phyloP scores from a whole-genome alignment of 2,113 vertebrate genomes.

The Anarrhichthys ocellatus region DNA sequence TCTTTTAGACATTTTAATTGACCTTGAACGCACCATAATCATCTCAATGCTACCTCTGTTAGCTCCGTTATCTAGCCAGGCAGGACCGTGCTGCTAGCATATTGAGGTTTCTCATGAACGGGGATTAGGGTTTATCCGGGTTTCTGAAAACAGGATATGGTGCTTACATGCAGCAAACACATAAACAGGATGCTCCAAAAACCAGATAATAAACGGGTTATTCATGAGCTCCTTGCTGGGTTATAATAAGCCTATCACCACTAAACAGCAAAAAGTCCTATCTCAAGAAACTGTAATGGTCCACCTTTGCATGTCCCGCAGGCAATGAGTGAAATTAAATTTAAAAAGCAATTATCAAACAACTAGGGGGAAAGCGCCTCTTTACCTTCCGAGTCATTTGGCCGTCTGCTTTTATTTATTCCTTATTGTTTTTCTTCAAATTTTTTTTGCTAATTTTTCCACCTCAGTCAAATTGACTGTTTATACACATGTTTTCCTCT shows the following conservation, averaged over 20 bases:
- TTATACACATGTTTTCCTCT: neutral
- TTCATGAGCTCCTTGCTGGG: too few relatives aligned
- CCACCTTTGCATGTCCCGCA: slow-evolving; percentile 21
- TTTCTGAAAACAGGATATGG: too few relatives aligned
- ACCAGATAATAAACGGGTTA: too few relatives aligned
- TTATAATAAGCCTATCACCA: slow-evolving; percentile 9
- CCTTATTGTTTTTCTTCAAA: slow-evolving; percentile 17
- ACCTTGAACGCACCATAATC: too few relatives aligned
- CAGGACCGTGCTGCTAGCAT: too few relatives aligned
- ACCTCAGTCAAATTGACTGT: neutral
- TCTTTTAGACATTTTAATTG: neutral
- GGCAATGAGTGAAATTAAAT: slow-evolving; percentile 46
- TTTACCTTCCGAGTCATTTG: slow-evolving; percentile 17
- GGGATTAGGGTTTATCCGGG: too few relatives aligned
- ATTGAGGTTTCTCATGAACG: too few relatives aligned
- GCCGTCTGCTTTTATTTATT: slow-evolving; percentile 32
- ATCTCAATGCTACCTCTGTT: neutral
- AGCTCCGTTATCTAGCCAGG: too few relatives aligned
- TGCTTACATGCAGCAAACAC: too few relatives aligned
- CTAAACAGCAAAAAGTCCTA: neutral
- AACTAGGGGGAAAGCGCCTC: slow-evolving; percentile 24
- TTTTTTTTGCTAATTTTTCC: neutral
- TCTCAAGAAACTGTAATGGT: neutral
- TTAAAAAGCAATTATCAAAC: slow-evolving; percentile 61
- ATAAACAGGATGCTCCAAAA: too few relatives aligned